Evolutionary conservation across 2,113 vertebrate species (phyloP), one percentile per base, ranked within the genome.

Genomic region (Tor tambroides): DNA sequence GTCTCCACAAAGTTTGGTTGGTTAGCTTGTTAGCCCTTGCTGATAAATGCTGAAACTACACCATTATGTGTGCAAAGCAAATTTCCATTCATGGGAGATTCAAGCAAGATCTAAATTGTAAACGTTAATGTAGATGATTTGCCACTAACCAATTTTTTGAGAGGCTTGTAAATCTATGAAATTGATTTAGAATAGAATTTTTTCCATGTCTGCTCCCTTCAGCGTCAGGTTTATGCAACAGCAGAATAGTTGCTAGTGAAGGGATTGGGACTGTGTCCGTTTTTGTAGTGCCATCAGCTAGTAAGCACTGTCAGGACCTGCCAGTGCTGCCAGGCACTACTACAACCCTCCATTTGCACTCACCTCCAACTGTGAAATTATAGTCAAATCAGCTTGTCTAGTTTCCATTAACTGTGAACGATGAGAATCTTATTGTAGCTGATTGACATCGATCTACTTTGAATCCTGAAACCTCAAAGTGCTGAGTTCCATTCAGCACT

Each of bases 371-470:
- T 26, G 23, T 12, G 15, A 80, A 78, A 85, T 61, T 30, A 49
- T 78, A 71, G 81, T 21, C 46, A 80, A 56, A 84, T 46, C 4
- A 28, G 35, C 56, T 67, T 85, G 65, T 71, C 61, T 82, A 30
- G 26, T 85, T 77, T 56, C 54, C 9, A n/a, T 41, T 71, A 69
- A 15, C 59, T 23, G 71, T 56, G 35, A 61, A 43, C 1, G 23
- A 51, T 77, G 2, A 41, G 5, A 32, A 12, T 46, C 59, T 41
- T 43, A 86, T 90, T 81, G 79, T 17, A 8, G 67, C 67, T 30
- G 86, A 93, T 92, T 80, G 38, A 7, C 86, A 85, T 90, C 61
- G 10, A 43, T 85, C 46, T 88, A 23, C 43, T 91, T 92, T 92
- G 86, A 85, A 89, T 89, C 17, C 30, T 46, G 41, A 76, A 79